Evolutionary conservation across 2,113 vertebrate species (phyloP).

Genomic region (Esox niger): DNA sequence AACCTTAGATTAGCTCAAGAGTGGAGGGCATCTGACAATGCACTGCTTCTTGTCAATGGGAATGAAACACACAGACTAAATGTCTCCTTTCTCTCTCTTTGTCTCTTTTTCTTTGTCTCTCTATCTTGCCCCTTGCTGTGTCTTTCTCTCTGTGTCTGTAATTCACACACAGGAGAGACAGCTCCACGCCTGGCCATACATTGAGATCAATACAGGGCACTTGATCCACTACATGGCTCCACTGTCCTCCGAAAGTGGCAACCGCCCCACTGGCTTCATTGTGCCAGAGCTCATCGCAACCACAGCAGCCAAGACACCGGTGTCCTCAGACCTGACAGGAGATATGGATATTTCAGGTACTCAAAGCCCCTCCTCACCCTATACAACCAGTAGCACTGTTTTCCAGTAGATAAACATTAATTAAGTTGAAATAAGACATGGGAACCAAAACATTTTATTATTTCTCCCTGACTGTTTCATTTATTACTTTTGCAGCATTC

Average conservation of each 20-base stretch:
- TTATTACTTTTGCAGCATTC: not conserved
- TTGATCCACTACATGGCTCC: slow-evolving; percentile 90
- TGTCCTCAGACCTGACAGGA: slow-evolving; percentile 77
- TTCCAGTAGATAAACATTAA: no score
- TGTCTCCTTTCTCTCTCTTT: not conserved
- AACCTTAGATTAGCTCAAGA: not conserved
- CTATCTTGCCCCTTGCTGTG: not conserved
- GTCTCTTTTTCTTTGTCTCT: slow-evolving; percentile 2
- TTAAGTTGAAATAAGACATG: no score
- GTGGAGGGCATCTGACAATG: not conserved
- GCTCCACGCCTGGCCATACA: slow-evolving; percentile 84
- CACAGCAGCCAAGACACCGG: slow-evolving; percentile 9
- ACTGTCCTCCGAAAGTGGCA: slow-evolving; percentile 61
- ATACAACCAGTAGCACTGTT: no score
- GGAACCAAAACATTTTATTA: no score
- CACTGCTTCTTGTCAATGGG: not conserved
- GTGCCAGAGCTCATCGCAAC: slow-evolving; percentile 76
- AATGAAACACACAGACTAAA: no score
- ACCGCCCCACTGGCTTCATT: slow-evolving; percentile 82
- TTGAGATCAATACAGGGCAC: slow-evolving; percentile 86
- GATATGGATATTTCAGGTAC: slow-evolving; percentile 85
- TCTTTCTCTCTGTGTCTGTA: slow-evolving; percentile 27
- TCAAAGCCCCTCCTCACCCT: not conserved
- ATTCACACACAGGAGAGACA: slow-evolving; percentile 80
- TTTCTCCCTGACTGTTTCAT: not conserved